phyloP scores from a whole-genome alignment of 2,888 invertebrate species.

The Plagodis pulveraria region DNA sequence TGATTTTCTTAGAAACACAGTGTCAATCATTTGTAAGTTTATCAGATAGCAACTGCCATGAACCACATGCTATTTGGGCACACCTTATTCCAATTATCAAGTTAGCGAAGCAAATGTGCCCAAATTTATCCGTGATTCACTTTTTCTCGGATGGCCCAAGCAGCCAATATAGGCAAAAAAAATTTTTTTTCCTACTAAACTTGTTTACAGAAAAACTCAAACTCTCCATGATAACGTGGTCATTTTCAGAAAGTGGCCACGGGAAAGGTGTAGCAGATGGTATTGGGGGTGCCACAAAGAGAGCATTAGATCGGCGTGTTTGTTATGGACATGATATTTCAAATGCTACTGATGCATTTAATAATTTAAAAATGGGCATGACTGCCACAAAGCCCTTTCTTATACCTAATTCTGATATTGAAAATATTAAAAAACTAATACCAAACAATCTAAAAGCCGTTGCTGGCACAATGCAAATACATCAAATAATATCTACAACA shows the following conservation, averaged over 20 bases:
- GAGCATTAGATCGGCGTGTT: constrained; percentile 13
- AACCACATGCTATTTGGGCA: constrained; percentile 11
- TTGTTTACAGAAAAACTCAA: constrained; percentile 8
- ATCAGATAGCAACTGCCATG: constrained; percentile 3
- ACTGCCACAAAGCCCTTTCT: too few relatives aligned
- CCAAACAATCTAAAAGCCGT: too few relatives aligned
- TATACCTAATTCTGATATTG: too few relatives aligned
- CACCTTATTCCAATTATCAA: constrained; percentile 9
- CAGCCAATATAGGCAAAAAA: constrained; percentile 15
- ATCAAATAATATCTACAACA: too few relatives aligned
- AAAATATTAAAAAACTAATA: too few relatives aligned
- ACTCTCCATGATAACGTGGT: neutral
- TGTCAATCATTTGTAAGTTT: constrained; percentile 6
- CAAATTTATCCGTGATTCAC: constrained; percentile 3
- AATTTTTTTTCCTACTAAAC: constrained; percentile 9
- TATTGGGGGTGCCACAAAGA: constrained; percentile 28
- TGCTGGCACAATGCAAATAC: too few relatives aligned
- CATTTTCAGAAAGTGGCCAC: constrained; percentile 28
- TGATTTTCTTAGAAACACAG: neutral
- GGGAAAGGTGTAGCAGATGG: constrained; percentile 35
- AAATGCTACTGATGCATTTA: neutral
- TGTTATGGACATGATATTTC: neutral
- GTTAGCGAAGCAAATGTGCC: neutral
- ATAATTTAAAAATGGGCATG: neutral
- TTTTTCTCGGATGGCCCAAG: constrained; percentile 14